A percentile compares a stretch with the other conserved stretches of the same genome.
These are phyloP conservation scores for Struthidea cinerea DNA, from an alignment of 2,113 vertebrate species.

Conservation along the genomic window DNA sequence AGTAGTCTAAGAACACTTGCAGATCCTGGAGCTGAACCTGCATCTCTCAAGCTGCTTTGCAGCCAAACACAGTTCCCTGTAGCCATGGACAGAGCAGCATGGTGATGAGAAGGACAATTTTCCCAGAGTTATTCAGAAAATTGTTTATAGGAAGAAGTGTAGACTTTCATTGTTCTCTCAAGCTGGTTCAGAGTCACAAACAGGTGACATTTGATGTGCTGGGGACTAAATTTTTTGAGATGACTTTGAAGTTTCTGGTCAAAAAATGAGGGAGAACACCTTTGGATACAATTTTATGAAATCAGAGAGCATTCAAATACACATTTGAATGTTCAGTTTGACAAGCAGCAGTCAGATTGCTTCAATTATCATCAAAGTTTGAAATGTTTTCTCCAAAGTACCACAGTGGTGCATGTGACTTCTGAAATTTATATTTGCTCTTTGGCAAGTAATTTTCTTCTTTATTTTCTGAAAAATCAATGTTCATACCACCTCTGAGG, in stretches of 20 bases:
- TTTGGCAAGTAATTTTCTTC: background rate
- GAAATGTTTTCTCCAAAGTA: background rate
- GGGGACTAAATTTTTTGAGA: background rate
- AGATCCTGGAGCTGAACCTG: background rate
- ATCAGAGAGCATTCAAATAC: background rate
- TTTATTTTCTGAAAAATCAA: constrained; percentile 24
- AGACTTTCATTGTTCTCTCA: background rate
- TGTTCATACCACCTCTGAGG: background rate
- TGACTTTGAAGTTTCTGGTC: background rate
- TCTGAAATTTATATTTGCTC: background rate
- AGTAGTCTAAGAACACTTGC: background rate
- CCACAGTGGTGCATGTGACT: background rate
- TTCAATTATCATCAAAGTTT: background rate
- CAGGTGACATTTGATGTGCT: background rate
- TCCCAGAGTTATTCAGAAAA: background rate
- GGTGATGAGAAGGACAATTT: background rate
- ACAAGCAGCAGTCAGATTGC: background rate
- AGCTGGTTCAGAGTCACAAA: background rate
- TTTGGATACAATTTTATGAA: background rate
- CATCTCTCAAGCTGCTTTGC: background rate
- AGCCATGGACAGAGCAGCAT: background rate
- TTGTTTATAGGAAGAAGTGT: background rate
- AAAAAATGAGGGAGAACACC: background rate
- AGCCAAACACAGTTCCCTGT: background rate
- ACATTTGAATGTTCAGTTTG: background rate